These are phyloP conservation scores for Magallana gigas DNA, from an alignment of 1,140 invertebrate genomes.

Conservation along the genomic window DNA sequence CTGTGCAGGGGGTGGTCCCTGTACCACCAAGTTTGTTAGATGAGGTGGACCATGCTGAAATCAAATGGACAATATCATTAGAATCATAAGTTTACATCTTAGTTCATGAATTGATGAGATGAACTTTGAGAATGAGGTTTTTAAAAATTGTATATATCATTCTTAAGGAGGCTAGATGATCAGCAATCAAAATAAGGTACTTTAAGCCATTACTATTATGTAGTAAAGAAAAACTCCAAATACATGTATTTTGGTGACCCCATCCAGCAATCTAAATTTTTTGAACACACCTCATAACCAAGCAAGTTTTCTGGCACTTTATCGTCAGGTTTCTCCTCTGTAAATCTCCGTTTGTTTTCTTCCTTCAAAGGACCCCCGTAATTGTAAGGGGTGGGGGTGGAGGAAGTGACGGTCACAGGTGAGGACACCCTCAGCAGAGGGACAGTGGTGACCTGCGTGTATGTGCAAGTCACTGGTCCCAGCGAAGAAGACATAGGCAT, in stretches of 20 bases:
- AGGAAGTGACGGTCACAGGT: slow-evolving; percentile 51
- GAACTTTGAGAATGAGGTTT: background rate
- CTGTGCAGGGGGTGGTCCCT: slow-evolving; percentile 51
- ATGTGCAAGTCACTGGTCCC: background rate
- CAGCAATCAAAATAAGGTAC: no score
- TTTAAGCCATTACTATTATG: no score
- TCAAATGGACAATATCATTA: background rate
- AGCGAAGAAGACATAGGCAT: background rate
- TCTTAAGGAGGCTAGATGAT: no score
- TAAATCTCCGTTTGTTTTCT: slow-evolving; percentile 73
- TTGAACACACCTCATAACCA: slow-evolving; percentile 75
- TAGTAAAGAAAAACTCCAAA: no score
- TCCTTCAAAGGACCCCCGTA: slow-evolving; percentile 60
- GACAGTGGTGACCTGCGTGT: background rate
- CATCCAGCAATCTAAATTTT: no score
- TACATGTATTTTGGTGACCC: no score
- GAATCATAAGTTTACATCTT: background rate
- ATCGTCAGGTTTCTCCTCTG: slow-evolving; percentile 76
- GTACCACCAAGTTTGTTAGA: slow-evolving; percentile 72
- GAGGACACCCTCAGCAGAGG: slow-evolving; percentile 45
- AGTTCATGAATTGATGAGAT: background rate
- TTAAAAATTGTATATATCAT: background rate
- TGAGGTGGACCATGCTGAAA: slow-evolving; percentile 77
- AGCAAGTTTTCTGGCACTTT: slow-evolving; percentile 76
- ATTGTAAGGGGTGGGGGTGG: slow-evolving; percentile 54